A percentile compares a stretch with the other conserved stretches of the same genome.
phyloP scores from a whole-genome alignment of 2,888 invertebrate genomes.

The Ypsolopha scabrella region DNA sequence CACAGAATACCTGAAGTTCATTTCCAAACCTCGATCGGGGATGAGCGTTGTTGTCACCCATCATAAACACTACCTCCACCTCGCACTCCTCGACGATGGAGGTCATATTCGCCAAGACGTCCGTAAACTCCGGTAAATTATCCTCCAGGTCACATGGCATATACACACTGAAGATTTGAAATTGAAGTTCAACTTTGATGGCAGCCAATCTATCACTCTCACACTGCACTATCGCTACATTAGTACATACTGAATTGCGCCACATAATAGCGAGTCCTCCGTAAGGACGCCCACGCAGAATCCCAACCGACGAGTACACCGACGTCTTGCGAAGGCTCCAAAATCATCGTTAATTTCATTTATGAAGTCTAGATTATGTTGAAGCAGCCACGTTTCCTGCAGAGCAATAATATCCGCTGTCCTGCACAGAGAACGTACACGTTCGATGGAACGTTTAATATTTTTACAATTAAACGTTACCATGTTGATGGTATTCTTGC shows the following conservation, averaged over 20 bases:
- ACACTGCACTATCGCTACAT: too few relatives aligned
- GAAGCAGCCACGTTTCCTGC: too few relatives aligned
- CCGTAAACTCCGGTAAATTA: not conserved
- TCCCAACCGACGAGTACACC: too few relatives aligned
- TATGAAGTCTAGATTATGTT: not conserved
- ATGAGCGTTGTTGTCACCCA: not conserved
- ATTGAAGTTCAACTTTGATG: not conserved
- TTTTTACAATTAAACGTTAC: not conserved
- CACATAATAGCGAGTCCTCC: too few relatives aligned
- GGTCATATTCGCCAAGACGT: not conserved
- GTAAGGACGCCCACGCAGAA: too few relatives aligned
- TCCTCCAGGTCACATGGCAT: too few relatives aligned
- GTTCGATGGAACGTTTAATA: not conserved
- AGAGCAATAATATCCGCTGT: not conserved
- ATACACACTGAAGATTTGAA: not conserved
- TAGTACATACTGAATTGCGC: too few relatives aligned
- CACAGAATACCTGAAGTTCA: not conserved
- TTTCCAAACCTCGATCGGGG: not conserved
- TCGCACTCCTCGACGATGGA: not conserved
- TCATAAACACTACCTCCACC: not conserved
- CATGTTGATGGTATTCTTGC: too few relatives aligned
- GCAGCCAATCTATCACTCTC: too few relatives aligned
- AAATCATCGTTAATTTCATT: not conserved
- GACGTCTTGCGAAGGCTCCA: too few relatives aligned
- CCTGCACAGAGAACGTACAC: not conserved